Base-by-base conservation (phyloP, 2,797 vertebrate species). In the Rhabdomys pumilio region DNA sequence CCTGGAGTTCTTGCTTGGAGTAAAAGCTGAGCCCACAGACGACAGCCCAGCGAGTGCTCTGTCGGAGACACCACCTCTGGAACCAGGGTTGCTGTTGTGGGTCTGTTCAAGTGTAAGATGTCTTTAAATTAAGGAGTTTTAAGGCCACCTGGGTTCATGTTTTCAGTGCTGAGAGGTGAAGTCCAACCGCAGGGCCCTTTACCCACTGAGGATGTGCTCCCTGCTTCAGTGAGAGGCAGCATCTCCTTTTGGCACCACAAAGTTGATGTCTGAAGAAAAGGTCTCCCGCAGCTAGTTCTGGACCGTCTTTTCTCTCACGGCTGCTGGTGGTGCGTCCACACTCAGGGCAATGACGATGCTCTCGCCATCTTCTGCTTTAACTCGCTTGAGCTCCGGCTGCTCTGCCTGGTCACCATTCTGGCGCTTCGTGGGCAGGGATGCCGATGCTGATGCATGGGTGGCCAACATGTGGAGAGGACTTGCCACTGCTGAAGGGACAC, bases 391-490 rank as follows among this genome's bases (percentile, higher is more conserved):
- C 85, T 99, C 99, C 0, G 99, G 99, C 96, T 99, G 99, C 89
- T 99, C 99, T 0, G 98, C 88, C 97, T 99, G 99, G 93, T 99
- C 99, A 63, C 99, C 99, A 0, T 99, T 99, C 98, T 99, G 99
- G 89, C 99, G 99, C 98, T 99, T 99, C 55, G 99, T 99, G 47
- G 99, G 99, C 75, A 99, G 99, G 63, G 99, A 99, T 0, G 99
- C 99, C 0, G 99, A 99, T 0, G 99, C 99, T 0, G 99, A 99
- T 0, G 99, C 99, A 5, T 99, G 99, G n/a, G 99, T 99, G 0
- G 99, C 99, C 96, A 99, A 97, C 98, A 99, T 99, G 96, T 99
- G 99, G 93, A 99, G 98, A 22, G 99, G 99, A 97, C 99, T 99
- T 0, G 99, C 99, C 65, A 99, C 98, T 73, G 99, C 99, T 99